A percentile compares a stretch with the other conserved stretches of the same genome.
Conservation (phyloP, 2,888 invertebrate genomes). For the Gymnosoma rotundatum region DNA sequence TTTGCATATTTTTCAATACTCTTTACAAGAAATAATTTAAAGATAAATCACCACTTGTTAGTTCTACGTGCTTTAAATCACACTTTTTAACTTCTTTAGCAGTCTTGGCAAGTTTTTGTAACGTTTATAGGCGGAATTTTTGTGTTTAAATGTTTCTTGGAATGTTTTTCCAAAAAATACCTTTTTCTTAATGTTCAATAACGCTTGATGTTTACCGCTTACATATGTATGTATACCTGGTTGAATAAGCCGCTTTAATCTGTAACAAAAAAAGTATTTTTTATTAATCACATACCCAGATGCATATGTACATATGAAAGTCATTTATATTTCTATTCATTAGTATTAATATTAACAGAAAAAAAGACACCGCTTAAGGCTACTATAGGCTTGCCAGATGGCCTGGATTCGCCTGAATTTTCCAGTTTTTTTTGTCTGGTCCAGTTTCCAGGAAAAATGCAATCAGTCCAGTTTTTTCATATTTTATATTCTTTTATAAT, state of each 20-base stretch:
- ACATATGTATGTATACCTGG: conserved; percentile 10
- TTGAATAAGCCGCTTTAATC: conserved; percentile 46
- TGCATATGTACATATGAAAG: background rate
- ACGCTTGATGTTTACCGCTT: background rate
- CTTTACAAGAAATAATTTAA: background rate
- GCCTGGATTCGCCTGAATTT: no score
- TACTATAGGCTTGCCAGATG: no score
- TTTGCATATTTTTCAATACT: conserved; percentile 1
- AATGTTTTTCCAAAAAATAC: no score
- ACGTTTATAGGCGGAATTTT: no score
- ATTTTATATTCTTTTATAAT: no score
- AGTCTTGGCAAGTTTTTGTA: background rate
- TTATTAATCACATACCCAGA: background rate
- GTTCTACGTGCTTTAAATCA: conserved; percentile 63
- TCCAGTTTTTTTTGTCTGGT: no score
- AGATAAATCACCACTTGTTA: background rate
- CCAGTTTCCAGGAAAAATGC: no score
- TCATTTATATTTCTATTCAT: no score
- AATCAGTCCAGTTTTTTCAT: no score
- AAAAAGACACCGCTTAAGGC: no score
- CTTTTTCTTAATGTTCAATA: background rate
- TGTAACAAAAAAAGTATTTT: conserved; percentile 46
- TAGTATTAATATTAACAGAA: no score
- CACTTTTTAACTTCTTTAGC: conserved; percentile 19
- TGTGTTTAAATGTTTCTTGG: no score